phyloP scores from a whole-genome alignment of 2,888 invertebrate genomes.

The Dolichomitus sp. region DNA sequence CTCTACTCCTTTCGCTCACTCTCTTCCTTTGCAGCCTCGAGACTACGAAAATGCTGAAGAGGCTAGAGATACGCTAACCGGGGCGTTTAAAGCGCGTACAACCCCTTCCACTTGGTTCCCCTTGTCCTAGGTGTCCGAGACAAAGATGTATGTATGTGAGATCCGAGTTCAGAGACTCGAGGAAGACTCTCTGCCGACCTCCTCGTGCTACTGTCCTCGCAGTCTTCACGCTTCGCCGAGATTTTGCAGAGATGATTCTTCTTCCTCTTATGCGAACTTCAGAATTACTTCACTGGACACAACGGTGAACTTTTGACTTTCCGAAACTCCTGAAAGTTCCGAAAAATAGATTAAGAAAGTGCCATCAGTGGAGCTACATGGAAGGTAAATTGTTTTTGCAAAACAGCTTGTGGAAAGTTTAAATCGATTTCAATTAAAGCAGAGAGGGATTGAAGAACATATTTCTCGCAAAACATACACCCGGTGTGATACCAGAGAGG shows the following conservation, averaged over 20 bases:
- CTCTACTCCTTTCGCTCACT: slow-evolving; percentile 16
- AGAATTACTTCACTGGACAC: background rate
- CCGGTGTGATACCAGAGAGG: background rate
- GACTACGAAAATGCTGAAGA: slow-evolving; percentile 36
- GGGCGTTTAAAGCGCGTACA: slow-evolving; percentile 53
- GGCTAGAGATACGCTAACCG: slow-evolving; percentile 42
- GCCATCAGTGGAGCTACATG: background rate
- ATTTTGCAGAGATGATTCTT: slow-evolving; percentile 43
- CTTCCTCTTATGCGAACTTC: background rate
- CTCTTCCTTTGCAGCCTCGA: slow-evolving; percentile 9
- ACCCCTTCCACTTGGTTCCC: slow-evolving; percentile 35
- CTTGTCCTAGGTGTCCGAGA: slow-evolving; percentile 29
- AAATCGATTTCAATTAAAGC: background rate
- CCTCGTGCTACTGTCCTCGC: background rate
- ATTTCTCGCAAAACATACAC: background rate
- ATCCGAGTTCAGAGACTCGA: slow-evolving; percentile 7
- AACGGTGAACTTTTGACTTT: background rate
- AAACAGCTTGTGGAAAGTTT: background rate
- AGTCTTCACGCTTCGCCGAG: slow-evolving; percentile 33
- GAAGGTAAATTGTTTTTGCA: background rate
- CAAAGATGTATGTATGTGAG: slow-evolving; percentile 36
- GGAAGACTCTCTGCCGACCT: slow-evolving; percentile 5
- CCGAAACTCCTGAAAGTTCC: background rate
- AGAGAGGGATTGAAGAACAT: background rate
- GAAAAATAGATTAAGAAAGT: slow-evolving; percentile 4